phyloP scores from a whole-genome alignment of 2,888 invertebrate genomes.

The Noctuana brunneofusca region DNA sequence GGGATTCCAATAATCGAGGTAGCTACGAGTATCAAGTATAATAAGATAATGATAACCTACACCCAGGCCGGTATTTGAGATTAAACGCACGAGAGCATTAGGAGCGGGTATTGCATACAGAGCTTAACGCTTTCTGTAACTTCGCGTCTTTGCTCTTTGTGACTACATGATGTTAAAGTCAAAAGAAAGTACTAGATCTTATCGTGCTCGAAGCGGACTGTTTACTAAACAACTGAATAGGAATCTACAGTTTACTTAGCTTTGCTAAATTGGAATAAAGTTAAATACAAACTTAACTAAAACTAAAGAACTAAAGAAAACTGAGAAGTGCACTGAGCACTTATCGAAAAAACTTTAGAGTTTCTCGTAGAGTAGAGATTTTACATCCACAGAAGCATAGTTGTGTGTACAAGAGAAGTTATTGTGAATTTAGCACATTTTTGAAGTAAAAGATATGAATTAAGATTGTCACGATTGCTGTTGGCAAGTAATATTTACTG shows the following conservation, averaged over 20 bases:
- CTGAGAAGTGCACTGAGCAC: background rate
- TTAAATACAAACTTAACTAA: background rate
- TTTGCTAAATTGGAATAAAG: background rate
- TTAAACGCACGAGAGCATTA: background rate
- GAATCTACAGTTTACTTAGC: slow-evolving; percentile 1
- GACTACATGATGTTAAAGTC: slow-evolving; percentile 23
- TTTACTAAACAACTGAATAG: slow-evolving; percentile 19
- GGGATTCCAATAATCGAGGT: too few species aligned
- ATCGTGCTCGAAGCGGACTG: slow-evolving; percentile 10
- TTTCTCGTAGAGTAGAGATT: too few species aligned
- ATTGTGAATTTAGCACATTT: too few species aligned
- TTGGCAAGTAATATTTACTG: too few species aligned
- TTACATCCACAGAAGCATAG: too few species aligned
- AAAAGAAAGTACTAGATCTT: slow-evolving; percentile 25
- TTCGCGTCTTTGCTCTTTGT: slow-evolving; percentile 18
- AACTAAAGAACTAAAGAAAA: background rate
- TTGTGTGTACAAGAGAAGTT: too few species aligned
- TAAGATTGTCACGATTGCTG: too few species aligned
- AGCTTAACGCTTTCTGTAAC: slow-evolving; percentile 14
- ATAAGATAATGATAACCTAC: too few species aligned
- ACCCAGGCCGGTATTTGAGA: background rate
- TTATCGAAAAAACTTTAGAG: too few species aligned
- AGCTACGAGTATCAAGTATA: too few species aligned
- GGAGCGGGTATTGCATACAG: slow-evolving; percentile 1
- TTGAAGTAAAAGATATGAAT: too few species aligned